These are phyloP conservation scores for Drosophila niveifrons DNA, from an alignment of 2,888 invertebrate genomes.

Conservation along the genomic window DNA sequence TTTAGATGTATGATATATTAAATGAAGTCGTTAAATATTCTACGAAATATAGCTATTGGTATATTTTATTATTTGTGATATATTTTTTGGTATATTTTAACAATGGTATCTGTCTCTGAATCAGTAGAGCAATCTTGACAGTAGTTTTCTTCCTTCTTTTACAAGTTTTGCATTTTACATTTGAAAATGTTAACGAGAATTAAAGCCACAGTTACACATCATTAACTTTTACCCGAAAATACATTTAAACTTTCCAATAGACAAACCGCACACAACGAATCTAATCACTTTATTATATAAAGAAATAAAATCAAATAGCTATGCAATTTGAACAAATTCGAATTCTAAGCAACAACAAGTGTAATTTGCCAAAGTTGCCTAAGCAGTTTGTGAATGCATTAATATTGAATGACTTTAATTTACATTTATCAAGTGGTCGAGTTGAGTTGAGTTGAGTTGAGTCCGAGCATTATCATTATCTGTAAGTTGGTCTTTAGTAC, in stretches of 20 bases:
- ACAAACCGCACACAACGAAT: background rate
- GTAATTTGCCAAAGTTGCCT: conserved; percentile 7
- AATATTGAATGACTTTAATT: conserved; percentile 27
- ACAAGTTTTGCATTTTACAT: no score
- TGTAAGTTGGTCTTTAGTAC: background rate
- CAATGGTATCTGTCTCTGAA: no score
- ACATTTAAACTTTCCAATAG: background rate
- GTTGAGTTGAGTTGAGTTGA: no score
- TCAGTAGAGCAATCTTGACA: no score
- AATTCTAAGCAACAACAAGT: background rate
- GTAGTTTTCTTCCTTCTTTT: no score
- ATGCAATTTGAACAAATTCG: background rate
- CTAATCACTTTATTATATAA: background rate
- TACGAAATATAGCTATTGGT: no score
- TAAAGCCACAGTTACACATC: background rate
- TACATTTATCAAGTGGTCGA: conserved; percentile 24
- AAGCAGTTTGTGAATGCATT: conserved; percentile 17
- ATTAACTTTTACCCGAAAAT: background rate
- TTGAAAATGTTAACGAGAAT: background rate
- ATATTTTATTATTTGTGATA: no score
- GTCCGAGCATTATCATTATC: conserved; percentile 11
- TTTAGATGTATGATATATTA: no score
- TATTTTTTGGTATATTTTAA: no score
- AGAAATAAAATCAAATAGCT: background rate
- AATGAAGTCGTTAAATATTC: no score